Conservation (phyloP, 2,113 vertebrate genomes). For the Caloenas nicobarica region DNA sequence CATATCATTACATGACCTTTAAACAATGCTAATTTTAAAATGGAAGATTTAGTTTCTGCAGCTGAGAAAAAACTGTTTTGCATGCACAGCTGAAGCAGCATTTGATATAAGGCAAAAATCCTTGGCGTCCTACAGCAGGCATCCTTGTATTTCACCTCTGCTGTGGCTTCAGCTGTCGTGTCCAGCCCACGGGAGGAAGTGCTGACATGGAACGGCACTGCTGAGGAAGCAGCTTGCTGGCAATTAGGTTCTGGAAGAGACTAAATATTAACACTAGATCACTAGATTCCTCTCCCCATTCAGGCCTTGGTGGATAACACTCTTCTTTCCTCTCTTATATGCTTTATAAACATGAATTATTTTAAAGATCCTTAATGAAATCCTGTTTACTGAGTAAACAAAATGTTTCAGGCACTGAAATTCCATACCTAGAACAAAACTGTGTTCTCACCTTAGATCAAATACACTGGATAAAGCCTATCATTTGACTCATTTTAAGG, state of each 20-base stretch:
- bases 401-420: not conserved
- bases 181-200: not conserved
- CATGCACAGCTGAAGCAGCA: constrained; percentile 51
- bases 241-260: not conserved
- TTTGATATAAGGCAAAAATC: constrained; percentile 32
- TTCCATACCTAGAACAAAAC: not conserved
- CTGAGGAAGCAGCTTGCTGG: not conserved
- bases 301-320: not conserved
- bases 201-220: not conserved
- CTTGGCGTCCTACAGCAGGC: not conserved
- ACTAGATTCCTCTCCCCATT: not conserved
- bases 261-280: not conserved
- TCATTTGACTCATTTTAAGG: not conserved
- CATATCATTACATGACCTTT: not conserved
- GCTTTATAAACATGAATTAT: not conserved
- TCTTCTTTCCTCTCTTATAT: not conserved
- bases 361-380: not conserved
- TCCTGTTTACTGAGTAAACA: not conserved
- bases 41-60: constrained; percentile 39
- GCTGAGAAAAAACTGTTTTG: constrained; percentile 18
- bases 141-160: constrained; percentile 5
- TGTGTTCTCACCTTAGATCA: not conserved
- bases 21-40: constrained; percentile 14
- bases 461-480: not conserved
- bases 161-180: constrained; percentile 49